phyloP scores from a whole-genome alignment of 2,888 invertebrate species.

The Hymenopus coronatus region DNA sequence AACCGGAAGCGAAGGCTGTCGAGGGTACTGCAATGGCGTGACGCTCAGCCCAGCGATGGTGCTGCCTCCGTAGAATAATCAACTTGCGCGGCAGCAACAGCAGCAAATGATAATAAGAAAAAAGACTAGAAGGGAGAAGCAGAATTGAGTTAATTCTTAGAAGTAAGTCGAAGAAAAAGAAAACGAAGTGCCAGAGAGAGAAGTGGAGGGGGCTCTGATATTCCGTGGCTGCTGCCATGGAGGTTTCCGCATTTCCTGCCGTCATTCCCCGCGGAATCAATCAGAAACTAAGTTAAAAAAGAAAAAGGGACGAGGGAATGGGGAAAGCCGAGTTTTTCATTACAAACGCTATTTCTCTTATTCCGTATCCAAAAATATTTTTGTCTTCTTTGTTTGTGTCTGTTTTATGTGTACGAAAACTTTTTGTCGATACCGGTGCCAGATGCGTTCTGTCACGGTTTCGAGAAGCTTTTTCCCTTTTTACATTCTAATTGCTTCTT shows the following conservation, averaged over 20 bases:
- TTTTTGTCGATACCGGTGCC: neutral
- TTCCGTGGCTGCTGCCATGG: constrained; percentile 11
- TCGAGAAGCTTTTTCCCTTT: neutral
- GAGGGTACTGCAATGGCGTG: constrained; percentile 1
- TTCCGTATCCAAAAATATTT: neutral
- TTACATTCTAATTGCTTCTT: neutral
- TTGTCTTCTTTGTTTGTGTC: neutral
- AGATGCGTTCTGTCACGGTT: neutral
- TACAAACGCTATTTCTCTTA: neutral
- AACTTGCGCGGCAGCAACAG: neutral
- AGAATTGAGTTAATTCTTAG: constrained; percentile 24
- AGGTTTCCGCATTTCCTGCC: constrained; percentile 26
- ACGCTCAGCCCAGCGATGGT: neutral
- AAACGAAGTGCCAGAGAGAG: neutral
- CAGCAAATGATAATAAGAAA: neutral
- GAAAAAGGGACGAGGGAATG: neutral
- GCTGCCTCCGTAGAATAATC: neutral
- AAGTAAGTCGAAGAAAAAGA: constrained; percentile 11
- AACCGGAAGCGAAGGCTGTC: constrained; percentile 14
- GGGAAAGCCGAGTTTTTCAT: neutral
- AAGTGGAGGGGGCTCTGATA: constrained; percentile 5
- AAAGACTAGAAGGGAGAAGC: neutral
- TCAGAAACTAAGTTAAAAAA: constrained; percentile 26
- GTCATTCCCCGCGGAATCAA: constrained; percentile 30
- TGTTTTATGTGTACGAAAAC: neutral